Conservation (phyloP, 2,113 vertebrate species). For the Triplophysa siluroides region DNA sequence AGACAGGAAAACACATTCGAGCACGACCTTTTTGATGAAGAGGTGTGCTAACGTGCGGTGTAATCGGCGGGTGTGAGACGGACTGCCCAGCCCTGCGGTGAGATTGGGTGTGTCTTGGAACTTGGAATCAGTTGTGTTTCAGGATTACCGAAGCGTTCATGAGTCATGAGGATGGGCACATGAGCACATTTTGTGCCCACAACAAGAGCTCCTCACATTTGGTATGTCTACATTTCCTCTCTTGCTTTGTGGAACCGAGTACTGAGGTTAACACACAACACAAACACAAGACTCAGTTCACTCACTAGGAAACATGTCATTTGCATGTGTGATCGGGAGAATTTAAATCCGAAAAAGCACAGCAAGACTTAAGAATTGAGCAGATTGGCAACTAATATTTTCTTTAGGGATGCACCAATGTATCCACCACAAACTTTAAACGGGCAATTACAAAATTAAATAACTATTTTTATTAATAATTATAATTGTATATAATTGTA, state of each 20-base stretch:
- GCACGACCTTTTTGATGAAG: not conserved
- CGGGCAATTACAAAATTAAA: too few relatives aligned
- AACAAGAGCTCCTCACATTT: conserved; percentile 17
- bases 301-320: not conserved
- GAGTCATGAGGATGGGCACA: conserved; percentile 20
- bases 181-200: conserved; percentile 20
- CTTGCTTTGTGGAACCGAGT: not conserved
- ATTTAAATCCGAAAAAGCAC: not conserved
- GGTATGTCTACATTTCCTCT: not conserved
- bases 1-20: conserved; percentile 11
- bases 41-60: not conserved
- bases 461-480: too few relatives aligned
- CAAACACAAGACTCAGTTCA: conserved; percentile 4
- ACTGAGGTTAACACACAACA: conserved; percentile 2
- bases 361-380: not conserved
- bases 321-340: not conserved
- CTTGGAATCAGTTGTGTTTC: not conserved
- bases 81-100: conserved; percentile 21
- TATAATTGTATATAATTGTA: too few relatives aligned
- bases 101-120: conserved; percentile 23
- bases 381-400: too few relatives aligned
- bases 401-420: too few relatives aligned
- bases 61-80: conserved; percentile 2
- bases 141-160: conserved; percentile 30
- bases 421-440: too few relatives aligned